Base-by-base conservation (phyloP, 2,797 vertebrate species). In the Alauda arvensis region DNA sequence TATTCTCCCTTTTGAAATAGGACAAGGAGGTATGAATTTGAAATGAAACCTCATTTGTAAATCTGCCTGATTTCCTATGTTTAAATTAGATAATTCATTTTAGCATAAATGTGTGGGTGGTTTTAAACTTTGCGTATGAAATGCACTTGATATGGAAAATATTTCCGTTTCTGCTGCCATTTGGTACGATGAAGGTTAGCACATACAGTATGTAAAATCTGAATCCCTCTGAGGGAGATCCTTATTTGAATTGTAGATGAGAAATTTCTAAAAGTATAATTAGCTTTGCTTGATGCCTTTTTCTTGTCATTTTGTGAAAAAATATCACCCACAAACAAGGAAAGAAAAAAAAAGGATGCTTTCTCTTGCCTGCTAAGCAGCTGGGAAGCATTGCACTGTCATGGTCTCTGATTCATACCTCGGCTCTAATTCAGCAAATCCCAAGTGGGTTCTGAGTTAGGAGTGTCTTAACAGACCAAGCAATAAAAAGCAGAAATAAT, bases 241-340 rank as follows among this genome's bases (percentile, higher is more conserved):
- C 94, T 91, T 87, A 96, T 96, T 96, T 96, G 92, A 94, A 93
- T 93, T 94, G 91, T 51, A 94, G 60, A 95, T 90, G 48, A 84
- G 78, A 88, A 94, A 90, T 92, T 96, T 94, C 93, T 95, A 87
- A 93, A 91, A 86, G 83, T 88, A 91, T 92, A 94, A 96, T 95
- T 96, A 96, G 89, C 59, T 86, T 93, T 76, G n/a, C 71, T 79
- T 82, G 79, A 65, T 95, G 81, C 62, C 55, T 94, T 77, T 88
- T 84, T 63, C 78, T 87, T 42, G 31, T 90, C n/a, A n/a, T 68
- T 83, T 37, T 66, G 29, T 70, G 60, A 89, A 91, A 62, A 94
- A 94, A 61, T 82, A 69, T 86, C 46, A 61, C 66, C 43, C 59
- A 78, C 18, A 77, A 91, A 85, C 28, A 90, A 81, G 33, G 46